A percentile compares a stretch with the other conserved stretches of the same genome.
phyloP scores from a whole-genome alignment of 2,113 vertebrate genomes.

The Meles meles region DNA sequence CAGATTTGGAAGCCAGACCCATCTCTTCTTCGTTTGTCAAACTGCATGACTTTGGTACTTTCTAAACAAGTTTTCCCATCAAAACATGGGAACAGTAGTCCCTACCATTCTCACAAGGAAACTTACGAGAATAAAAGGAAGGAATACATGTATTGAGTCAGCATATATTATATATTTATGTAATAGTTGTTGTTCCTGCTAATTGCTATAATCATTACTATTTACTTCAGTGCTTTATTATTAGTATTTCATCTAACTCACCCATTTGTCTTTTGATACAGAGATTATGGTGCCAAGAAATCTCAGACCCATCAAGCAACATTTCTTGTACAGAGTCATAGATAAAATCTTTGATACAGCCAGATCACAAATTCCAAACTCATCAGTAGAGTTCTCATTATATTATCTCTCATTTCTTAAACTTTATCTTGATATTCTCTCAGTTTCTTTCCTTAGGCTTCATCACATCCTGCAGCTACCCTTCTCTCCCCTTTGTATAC shows the following conservation, averaged over 20 bases:
- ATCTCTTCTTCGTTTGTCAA: neutral
- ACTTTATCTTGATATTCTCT: neutral
- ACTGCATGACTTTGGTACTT: neutral
- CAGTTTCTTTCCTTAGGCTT: neutral
- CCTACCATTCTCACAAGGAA: neutral
- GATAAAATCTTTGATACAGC: neutral
- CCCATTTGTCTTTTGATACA: neutral
- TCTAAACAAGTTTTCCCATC: neutral
- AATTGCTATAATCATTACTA: neutral
- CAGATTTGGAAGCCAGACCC: neutral
- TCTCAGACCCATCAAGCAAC: neutral
- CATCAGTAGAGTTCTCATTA: neutral
- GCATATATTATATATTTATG: neutral
- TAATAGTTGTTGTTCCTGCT: neutral
- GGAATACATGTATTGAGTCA: neutral
- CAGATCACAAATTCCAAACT: neutral
- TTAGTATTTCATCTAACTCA: neutral
- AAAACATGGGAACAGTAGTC: neutral
- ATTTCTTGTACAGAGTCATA: neutral
- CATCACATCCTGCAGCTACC: neutral
- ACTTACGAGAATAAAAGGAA: neutral
- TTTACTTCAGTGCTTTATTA: neutral
- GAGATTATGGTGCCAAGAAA: neutral
- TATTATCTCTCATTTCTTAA: neutral
- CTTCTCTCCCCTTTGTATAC: neutral